Evolutionary conservation across 1,140 invertebrate genomes (phyloP), one percentile per base, ranked within the genome.

Genomic region (Trichoplusia ni): DNA sequence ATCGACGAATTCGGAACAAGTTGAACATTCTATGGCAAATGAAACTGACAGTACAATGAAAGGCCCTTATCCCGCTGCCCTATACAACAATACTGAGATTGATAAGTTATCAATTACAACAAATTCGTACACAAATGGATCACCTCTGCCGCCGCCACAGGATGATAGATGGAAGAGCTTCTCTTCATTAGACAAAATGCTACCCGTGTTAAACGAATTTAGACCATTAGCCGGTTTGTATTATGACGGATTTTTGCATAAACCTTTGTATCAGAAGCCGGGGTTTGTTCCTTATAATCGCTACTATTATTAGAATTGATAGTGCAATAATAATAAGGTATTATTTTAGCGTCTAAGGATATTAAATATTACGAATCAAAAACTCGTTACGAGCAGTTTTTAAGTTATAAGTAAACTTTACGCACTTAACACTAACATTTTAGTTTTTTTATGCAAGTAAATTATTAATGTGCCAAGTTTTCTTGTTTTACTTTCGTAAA

Each of bases 201-300:
- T 58, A 68, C 60, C 61, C 19, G 61, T 64, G 18, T 49, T 70
- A 27, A 75, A 71, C 69, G 81, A 75, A 58, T 90, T 90, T 64
- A 84, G 67, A 67, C 87, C 87, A 64, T 70, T 90, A 16, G 83
- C 87, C 21, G 87, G 87, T 16, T 81, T 88, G 60, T 88, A 90
- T 70, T 86, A 87, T 59, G 87, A 88, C 66, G 87, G 87, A 68
- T 88, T 75, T 79, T 71, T 90, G 9, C 77, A 84, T 51, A 80
- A 61, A 62, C 70, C 77, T 47, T 27, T 82, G 18, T 56, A 54
- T 54, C 81, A 73, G 46, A 73, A 72, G 27, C 49, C 63, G 2
- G 71, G 74, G 29, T 81, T 82, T 67, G 59, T 73, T 51, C 77
- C 79, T 9, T 71, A 71, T 29, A 46, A 69, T 42, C 23, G n/a